Evolutionary conservation across 2,797 vertebrate species (phyloP).

Genomic region (Pelobates cultripes): DNA sequence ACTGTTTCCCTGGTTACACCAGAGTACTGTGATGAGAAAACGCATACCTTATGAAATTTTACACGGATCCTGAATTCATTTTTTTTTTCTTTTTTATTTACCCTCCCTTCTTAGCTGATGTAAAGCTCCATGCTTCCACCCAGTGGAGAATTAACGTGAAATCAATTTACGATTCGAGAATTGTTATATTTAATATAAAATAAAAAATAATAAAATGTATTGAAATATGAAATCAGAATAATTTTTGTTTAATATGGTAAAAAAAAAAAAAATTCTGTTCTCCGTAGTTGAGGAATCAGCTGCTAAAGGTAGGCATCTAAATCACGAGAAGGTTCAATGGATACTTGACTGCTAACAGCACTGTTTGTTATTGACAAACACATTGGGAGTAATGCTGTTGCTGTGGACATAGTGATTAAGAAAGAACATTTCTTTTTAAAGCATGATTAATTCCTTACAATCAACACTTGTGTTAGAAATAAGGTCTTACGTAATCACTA

Average conservation of each 20-base stretch:
- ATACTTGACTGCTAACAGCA: neutral
- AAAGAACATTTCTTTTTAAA: neutral
- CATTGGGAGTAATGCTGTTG: slow-evolving; percentile 43
- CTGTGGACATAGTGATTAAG: slow-evolving; percentile 39
- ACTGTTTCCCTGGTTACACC: slow-evolving; percentile 25
- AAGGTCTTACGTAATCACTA: neutral
- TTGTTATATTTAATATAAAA: neutral
- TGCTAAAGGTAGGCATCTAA: slow-evolving; percentile 11
- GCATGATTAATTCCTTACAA: neutral
- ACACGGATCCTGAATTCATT: neutral
- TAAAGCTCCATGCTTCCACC: slow-evolving; percentile 69
- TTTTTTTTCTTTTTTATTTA: neutral
- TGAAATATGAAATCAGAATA: neutral
- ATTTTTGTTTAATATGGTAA: neutral
- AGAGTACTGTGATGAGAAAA: neutral
- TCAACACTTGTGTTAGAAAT: neutral
- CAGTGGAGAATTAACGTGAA: slow-evolving; percentile 59
- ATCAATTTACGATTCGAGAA: no score
- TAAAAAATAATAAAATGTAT: slow-evolving; percentile 4
- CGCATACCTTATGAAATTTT: slow-evolving; percentile 1
- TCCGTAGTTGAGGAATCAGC: neutral
- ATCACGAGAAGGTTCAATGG: slow-evolving; percentile 4
- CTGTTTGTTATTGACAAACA: slow-evolving; percentile 25
- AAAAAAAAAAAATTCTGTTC: neutral
- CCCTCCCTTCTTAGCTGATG: slow-evolving; percentile 7